phyloP scores from a whole-genome alignment of 1,140 invertebrate genomes.

The Caenorhabditis latens region DNA sequence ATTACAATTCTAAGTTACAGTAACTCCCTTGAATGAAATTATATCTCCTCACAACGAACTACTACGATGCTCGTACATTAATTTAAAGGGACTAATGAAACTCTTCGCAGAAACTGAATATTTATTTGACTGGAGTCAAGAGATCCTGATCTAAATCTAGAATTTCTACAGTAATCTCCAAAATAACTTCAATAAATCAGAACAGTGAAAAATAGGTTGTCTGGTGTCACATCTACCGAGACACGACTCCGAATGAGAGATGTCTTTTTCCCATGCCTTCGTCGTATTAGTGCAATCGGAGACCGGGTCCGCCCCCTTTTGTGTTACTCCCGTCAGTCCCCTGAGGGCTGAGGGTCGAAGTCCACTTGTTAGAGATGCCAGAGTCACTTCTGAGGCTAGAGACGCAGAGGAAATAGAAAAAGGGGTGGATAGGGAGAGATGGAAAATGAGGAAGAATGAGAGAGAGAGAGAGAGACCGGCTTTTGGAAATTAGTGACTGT shows the following conservation, averaged over 20 bases:
- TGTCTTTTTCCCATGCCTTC: not conserved
- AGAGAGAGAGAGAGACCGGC: not conserved
- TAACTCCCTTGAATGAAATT: no score
- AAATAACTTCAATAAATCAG: not conserved
- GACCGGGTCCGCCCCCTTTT: not conserved
- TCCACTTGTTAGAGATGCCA: conserved; percentile 48
- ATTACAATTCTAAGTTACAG: no score
- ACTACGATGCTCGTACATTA: no score
- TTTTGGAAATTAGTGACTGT: not conserved
- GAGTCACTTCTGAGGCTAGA: not conserved
- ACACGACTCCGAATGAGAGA: not conserved
- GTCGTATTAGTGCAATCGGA: conserved; percentile 43
- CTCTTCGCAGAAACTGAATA: no score
- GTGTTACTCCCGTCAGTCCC: not conserved
- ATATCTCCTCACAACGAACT: no score
- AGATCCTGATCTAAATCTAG: no score
- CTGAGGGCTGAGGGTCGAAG: conserved; percentile 49
- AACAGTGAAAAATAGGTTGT: not conserved
- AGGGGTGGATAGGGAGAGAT: not conserved
- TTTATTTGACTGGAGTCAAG: no score
- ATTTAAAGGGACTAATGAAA: no score
- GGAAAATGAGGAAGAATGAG: not conserved
- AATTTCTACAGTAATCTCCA: no score
- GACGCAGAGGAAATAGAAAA: conserved; percentile 7
- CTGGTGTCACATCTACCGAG: not conserved